A percentile compares a stretch with the other conserved stretches of the same genome.
phyloP scores from a whole-genome alignment of 2,113 vertebrate genomes.

The Notothenia coriiceps region DNA sequence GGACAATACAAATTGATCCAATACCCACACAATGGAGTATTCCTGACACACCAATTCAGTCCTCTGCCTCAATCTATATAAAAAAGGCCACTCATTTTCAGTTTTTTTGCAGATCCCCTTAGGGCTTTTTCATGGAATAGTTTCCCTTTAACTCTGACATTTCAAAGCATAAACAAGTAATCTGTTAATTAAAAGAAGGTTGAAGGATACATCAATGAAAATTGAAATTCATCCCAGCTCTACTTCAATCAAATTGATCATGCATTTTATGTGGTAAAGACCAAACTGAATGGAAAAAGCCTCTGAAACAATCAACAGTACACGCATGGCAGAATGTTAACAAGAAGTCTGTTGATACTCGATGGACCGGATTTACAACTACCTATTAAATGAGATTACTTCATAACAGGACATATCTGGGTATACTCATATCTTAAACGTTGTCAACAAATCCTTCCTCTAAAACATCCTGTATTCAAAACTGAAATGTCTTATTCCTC shows the following conservation, averaged over 20 bases:
- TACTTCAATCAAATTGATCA: not conserved
- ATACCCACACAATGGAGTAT: not conserved
- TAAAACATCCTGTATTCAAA: not conserved
- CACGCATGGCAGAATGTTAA: not conserved
- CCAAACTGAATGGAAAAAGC: not conserved
- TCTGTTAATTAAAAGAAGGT: not conserved
- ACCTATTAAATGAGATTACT: not conserved
- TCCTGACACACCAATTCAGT: not conserved
- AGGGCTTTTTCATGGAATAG: not conserved
- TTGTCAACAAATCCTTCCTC: too few species aligned
- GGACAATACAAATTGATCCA: slow-evolving; percentile 1
- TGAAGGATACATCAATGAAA: not conserved
- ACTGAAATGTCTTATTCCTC: too few species aligned
- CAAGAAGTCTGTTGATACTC: not conserved
- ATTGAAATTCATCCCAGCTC: not conserved
- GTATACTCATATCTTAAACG: not conserved
- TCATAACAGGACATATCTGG: not conserved
- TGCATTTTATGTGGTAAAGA: not conserved
- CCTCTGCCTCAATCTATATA: not conserved
- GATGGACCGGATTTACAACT: not conserved
- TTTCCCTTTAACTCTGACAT: not conserved
- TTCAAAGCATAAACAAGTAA: not conserved
- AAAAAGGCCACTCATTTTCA: not conserved
- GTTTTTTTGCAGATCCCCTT: not conserved
- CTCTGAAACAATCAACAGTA: not conserved